Percentiles rank a stretch among this genome's conserved stretches.
phyloP scores from a whole-genome alignment of 2,888 invertebrate species.

The Drosophila kanekoi region DNA sequence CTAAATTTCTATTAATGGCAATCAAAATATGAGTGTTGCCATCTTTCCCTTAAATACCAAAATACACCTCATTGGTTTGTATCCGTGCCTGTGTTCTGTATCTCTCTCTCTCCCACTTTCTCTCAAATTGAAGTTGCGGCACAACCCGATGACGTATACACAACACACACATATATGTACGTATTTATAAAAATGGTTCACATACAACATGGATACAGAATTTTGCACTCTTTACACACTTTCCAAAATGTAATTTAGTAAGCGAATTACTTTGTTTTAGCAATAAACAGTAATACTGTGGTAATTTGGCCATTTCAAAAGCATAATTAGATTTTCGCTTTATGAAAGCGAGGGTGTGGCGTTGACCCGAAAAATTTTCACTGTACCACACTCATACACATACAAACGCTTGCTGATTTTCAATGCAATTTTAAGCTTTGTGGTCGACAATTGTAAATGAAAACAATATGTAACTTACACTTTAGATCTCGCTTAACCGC shows the following conservation, averaged over 20 bases:
- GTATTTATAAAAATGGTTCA: slow-evolving; percentile 49
- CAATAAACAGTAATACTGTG: slow-evolving; percentile 11
- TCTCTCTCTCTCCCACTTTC: slow-evolving; percentile 57
- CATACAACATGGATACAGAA: slow-evolving; percentile 51
- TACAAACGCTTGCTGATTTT: slow-evolving; percentile 49
- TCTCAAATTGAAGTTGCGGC: slow-evolving; percentile 73
- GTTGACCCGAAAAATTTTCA: slow-evolving; percentile 81
- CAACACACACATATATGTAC: slow-evolving; percentile 47
- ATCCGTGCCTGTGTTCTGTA: slow-evolving; percentile 17
- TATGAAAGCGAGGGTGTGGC: slow-evolving; percentile 80
- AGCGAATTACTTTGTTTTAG: slow-evolving; percentile 7
- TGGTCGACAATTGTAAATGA: slow-evolving; percentile 18
- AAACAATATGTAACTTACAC: slow-evolving; percentile 69
- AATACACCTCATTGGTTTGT: slow-evolving; percentile 26
- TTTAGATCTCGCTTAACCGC: slow-evolving; percentile 46
- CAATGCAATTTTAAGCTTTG: slow-evolving; percentile 30
- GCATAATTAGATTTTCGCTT: slow-evolving; percentile 62
- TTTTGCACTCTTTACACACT: slow-evolving; percentile 33
- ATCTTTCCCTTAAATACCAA: slow-evolving; percentile 38
- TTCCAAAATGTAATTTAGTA: slow-evolving; percentile 6
- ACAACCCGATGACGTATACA: slow-evolving; percentile 74
- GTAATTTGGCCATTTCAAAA: slow-evolving; percentile 30
- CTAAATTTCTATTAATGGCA: slow-evolving; percentile 14
- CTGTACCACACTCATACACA: slow-evolving; percentile 50
- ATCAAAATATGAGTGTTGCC: slow-evolving; percentile 25